These are phyloP conservation scores for Melanotaenia duboulayi DNA, from an alignment of 2,113 vertebrate species.

Conservation along the genomic window DNA sequence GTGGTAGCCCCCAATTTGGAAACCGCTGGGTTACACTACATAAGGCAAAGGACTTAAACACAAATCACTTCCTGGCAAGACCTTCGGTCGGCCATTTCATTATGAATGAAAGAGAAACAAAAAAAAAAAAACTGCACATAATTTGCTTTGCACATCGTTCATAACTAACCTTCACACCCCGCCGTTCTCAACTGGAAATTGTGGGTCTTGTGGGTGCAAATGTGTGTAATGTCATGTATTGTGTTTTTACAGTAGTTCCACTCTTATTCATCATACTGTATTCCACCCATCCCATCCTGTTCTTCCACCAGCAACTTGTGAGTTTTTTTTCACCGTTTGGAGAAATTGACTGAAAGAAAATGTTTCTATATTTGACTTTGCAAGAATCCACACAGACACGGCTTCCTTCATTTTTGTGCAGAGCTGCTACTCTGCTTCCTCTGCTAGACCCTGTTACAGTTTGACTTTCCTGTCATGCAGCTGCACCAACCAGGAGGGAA, in stretches of 20 bases:
- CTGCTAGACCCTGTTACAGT: conserved; percentile 60
- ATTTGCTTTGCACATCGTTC: conserved; percentile 27
- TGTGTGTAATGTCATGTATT: conserved; percentile 9
- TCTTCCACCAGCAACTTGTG: not conserved
- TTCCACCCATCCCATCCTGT: too few relatives aligned
- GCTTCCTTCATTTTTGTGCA: conserved; percentile 12
- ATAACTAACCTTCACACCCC: conserved; percentile 25
- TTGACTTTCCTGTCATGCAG: conserved; percentile 69
- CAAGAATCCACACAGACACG: conserved; percentile 21
- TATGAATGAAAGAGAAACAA: conserved; percentile 42
- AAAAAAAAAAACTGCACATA: conserved; percentile 41
- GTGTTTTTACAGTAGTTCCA: not conserved
- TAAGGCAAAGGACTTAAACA: conserved; percentile 38
- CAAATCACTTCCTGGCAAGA: conserved; percentile 37
- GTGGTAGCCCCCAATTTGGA: too few relatives aligned
- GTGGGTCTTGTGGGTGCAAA: not conserved
- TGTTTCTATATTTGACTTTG: conserved; percentile 52
- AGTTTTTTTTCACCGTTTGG: conserved; percentile 6
- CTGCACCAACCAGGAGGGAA: conserved; percentile 3
- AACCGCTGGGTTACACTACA: conserved; percentile 14
- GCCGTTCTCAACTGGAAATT: not conserved
- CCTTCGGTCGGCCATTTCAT: conserved; percentile 34
- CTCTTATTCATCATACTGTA: not conserved
- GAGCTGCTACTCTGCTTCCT: conserved; percentile 40
- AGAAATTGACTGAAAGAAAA: conserved; percentile 18